Evolutionary conservation across 2,113 vertebrate genomes (phyloP).

Genomic region (Calyptomena viridis): DNA sequence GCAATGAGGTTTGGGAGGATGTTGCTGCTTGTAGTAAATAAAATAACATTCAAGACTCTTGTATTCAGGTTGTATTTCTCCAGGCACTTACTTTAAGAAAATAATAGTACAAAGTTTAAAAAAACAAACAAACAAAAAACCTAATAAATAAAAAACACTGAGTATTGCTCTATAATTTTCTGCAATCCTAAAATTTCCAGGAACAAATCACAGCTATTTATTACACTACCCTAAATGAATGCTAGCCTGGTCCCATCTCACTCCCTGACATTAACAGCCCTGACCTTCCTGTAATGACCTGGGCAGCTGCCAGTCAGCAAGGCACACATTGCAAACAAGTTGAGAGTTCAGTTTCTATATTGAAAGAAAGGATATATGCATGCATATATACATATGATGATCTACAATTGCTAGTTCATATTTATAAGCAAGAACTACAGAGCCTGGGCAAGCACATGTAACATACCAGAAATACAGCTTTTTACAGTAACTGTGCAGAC

Average conservation of each 20-base stretch:
- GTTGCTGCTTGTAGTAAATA: neutral
- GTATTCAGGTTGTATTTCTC: neutral
- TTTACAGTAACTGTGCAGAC: neutral
- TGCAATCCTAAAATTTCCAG: neutral
- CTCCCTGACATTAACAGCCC: neutral
- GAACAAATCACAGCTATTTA: neutral
- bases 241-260: accelerated
- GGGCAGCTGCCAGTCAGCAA: neutral
- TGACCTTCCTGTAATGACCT: accelerated
- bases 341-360: neutral
- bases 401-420: neutral
- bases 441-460: neutral
- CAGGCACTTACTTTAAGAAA: neutral
- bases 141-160: neutral
- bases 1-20: neutral
- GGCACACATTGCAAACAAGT: neutral
- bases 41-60: neutral
- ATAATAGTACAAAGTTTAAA: neutral
- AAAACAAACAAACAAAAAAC: neutral
- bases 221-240: neutral
- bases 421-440: neutral
- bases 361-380: neutral
- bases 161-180: neutral
- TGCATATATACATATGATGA: too few relatives aligned
- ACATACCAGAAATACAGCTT: neutral